Conservation (phyloP, 1,140 invertebrate species). For the Trialeurodes vaporariorum region DNA sequence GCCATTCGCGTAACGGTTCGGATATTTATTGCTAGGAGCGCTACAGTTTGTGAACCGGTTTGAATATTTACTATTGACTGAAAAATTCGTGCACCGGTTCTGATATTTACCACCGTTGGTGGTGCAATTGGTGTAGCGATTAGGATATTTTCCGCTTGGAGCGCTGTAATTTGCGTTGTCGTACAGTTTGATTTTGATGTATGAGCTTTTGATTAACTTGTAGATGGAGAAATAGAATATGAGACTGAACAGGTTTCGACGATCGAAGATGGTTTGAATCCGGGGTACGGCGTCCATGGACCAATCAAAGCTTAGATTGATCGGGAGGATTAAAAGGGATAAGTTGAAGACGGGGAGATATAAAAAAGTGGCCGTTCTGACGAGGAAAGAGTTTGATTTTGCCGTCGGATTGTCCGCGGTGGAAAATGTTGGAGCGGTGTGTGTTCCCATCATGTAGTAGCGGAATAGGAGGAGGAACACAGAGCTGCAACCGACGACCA, state of each 20-base stretch:
- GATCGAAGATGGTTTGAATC: conserved; percentile 55
- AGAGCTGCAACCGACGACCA: conserved; percentile 38
- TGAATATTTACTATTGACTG: too few relatives aligned
- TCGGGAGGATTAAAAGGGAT: conserved; percentile 64
- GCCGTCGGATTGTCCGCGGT: conserved; percentile 82
- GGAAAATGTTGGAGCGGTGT: conserved; percentile 62
- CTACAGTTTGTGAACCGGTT: too few relatives aligned
- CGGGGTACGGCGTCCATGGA: conserved; percentile 84
- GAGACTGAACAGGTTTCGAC: conserved; percentile 45
- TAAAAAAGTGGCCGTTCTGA: conserved; percentile 65
- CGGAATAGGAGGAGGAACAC: conserved; percentile 47
- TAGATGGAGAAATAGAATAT: conserved; percentile 14
- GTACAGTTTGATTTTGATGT: not conserved
- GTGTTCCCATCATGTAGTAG: conserved; percentile 46
- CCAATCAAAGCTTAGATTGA: conserved; percentile 82
- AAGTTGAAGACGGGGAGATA: conserved; percentile 80
- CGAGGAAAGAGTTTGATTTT: conserved; percentile 50
- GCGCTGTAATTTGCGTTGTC: too few relatives aligned
- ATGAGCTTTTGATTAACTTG: not conserved
- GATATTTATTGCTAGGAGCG: too few relatives aligned
- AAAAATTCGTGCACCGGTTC: too few relatives aligned
- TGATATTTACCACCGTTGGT: too few relatives aligned
- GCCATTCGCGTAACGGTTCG: too few relatives aligned
- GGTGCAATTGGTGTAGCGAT: too few relatives aligned
- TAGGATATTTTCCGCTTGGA: too few relatives aligned